Percentiles rank a stretch among this genome's conserved stretches.
These are phyloP conservation scores for Protobothrops mucrosquamatus DNA, from an alignment of 2,113 vertebrate species.

Conservation along the genomic window DNA sequence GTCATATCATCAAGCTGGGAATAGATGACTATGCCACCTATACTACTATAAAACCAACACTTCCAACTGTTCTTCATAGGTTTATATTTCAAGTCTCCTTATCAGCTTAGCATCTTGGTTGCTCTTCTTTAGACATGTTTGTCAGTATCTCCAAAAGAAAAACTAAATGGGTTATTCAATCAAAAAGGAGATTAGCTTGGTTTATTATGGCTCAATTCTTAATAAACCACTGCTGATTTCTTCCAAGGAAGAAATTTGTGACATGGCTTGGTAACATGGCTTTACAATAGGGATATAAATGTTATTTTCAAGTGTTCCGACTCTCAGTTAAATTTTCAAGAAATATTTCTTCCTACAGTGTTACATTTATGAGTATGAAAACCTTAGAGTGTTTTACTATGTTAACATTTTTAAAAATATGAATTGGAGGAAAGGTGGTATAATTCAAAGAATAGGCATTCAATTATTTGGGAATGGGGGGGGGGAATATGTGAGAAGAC, in stretches of 20 bases:
- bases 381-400: not conserved
- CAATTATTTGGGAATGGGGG: not conserved
- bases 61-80: not conserved
- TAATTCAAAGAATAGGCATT: not conserved
- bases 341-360: constrained; percentile 19
- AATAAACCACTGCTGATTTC: not conserved
- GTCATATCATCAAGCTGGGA: not conserved
- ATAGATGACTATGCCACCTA: not conserved
- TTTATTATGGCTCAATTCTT: not conserved
- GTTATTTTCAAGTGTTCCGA: constrained; percentile 41
- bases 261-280: not conserved
- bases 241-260: not conserved
- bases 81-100: not conserved
- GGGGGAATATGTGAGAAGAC: not conserved
- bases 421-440: not conserved
- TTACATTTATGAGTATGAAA: not conserved
- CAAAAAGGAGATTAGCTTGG: not conserved
- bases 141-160: not conserved
- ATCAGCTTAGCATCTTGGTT: not conserved
- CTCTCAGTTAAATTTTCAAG: constrained; percentile 32
- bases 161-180: not conserved
- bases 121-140: not conserved
- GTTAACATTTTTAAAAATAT: not conserved
- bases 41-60: not conserved
- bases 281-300: constrained; percentile 43